Conservation (phyloP, 1,140 invertebrate species). For the Platyscapa corneri region DNA sequence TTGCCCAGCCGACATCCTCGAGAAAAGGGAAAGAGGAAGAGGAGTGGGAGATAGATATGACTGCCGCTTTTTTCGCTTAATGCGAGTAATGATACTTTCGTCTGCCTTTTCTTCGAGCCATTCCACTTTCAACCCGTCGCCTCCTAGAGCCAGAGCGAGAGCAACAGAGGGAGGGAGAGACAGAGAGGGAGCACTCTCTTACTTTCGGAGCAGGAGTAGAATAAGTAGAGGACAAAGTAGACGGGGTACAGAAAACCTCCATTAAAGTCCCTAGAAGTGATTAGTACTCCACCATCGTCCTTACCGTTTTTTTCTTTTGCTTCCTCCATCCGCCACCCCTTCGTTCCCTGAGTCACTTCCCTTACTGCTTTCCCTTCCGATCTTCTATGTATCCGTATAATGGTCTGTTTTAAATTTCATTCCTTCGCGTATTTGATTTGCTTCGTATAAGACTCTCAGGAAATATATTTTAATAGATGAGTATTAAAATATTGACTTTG, state of each 20-base stretch:
- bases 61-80: conserved; percentile 66
- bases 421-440: background rate
- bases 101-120: conserved; percentile 68
- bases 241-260: conserved; percentile 75
- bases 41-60: conserved; percentile 36
- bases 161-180: background rate
- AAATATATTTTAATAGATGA: too few relatives aligned
- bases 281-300: conserved; percentile 68
- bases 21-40: background rate
- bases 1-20: background rate
- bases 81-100: conserved; percentile 71
- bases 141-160: background rate
- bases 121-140: conserved; percentile 60
- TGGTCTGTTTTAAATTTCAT: conserved; percentile 32
- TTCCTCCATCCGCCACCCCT: conserved; percentile 46
- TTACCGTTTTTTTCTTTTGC: conserved; percentile 48
- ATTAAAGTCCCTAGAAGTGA: conserved; percentile 75
- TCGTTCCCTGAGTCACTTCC: background rate
- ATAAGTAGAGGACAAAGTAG: conserved; percentile 75
- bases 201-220: conserved; percentile 60
- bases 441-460: too few relatives aligned
- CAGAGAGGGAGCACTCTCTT: background rate
- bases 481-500: too few relatives aligned
- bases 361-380: conserved; percentile 35
- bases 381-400: background rate